These are phyloP conservation scores for Linepithema humile DNA, from an alignment of 1,140 invertebrate genomes.

Conservation along the genomic window DNA sequence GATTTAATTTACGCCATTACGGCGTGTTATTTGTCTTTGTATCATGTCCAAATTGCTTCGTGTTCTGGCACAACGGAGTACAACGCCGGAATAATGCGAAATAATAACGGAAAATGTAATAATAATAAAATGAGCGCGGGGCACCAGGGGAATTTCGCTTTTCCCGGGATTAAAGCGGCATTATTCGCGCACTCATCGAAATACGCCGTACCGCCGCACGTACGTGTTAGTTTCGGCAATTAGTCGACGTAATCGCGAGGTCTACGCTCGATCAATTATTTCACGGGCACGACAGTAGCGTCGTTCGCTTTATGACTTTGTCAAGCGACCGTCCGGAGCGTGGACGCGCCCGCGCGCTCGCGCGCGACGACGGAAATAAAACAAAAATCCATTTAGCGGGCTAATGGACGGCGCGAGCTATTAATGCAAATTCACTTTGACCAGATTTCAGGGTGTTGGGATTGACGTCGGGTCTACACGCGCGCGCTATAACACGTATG, in stretches of 20 bases:
- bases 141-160: slow-evolving; percentile 20
- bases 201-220: background rate
- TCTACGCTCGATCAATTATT: slow-evolving; percentile 65
- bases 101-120: slow-evolving; percentile 56
- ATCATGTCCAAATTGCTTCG: slow-evolving; percentile 20
- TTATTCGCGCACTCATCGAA: slow-evolving; percentile 52
- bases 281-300: slow-evolving; percentile 53
- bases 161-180: slow-evolving; percentile 48
- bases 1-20: slow-evolving; percentile 44
- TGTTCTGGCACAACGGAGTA: background rate
- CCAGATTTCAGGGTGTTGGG: slow-evolving; percentile 62
- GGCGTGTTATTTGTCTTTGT: slow-evolving; percentile 35
- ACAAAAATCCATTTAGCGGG: slow-evolving; percentile 74
- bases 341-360: slow-evolving; percentile 7
- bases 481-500: slow-evolving; percentile 9
- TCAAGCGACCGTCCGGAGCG: slow-evolving; percentile 62
- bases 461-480: background rate
- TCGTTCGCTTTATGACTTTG: slow-evolving; percentile 73
- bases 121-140: slow-evolving; percentile 34
- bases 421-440: slow-evolving; percentile 77
- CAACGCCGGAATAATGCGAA: slow-evolving; percentile 33
- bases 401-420: slow-evolving; percentile 74
- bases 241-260: slow-evolving; percentile 53
- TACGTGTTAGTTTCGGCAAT: slow-evolving; percentile 51
- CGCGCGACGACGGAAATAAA: slow-evolving; percentile 62